phyloP scores from a whole-genome alignment of 2,888 invertebrate species.

The Blastobasis lacticolella region DNA sequence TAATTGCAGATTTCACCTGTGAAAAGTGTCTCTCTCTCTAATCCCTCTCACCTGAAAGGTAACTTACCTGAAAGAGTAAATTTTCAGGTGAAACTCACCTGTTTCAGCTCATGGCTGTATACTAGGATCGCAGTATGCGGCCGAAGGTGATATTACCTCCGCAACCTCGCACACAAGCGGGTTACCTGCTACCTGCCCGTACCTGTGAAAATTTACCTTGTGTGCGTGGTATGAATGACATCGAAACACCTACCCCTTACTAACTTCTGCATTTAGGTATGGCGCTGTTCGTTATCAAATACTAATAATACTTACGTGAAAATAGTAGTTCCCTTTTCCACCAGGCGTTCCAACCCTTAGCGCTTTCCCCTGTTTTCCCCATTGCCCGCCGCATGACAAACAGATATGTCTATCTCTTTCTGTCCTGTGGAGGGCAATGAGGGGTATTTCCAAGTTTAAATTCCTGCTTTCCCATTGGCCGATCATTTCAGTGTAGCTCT shows the following conservation, averaged over 20 bases:
- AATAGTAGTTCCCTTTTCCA: too few species aligned
- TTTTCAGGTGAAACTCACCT: constrained; percentile 43
- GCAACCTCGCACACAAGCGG: constrained; percentile 15
- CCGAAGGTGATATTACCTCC: constrained; percentile 34
- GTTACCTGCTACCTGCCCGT: background rate
- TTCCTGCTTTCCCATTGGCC: constrained; percentile 1
- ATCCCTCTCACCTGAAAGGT: constrained; percentile 5
- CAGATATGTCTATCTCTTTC: background rate
- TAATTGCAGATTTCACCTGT: too few species aligned
- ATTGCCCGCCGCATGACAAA: too few species aligned
- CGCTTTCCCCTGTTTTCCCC: too few species aligned
- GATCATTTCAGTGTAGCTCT: background rate
- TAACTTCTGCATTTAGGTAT: too few species aligned
- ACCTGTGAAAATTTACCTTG: background rate
- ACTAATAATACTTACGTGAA: too few species aligned
- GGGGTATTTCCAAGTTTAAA: background rate
- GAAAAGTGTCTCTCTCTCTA: too few species aligned
- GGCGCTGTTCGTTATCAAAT: too few species aligned
- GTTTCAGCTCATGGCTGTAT: constrained; percentile 43
- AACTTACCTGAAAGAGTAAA: constrained; percentile 11
- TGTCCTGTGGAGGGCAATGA: constrained; percentile 6
- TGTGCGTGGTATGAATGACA: background rate
- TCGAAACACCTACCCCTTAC: too few species aligned
- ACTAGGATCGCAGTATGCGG: constrained; percentile 45
- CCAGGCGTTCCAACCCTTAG: too few species aligned